Base-by-base conservation (phyloP, 2,888 invertebrate species). In the Cantharis nigra region DNA sequence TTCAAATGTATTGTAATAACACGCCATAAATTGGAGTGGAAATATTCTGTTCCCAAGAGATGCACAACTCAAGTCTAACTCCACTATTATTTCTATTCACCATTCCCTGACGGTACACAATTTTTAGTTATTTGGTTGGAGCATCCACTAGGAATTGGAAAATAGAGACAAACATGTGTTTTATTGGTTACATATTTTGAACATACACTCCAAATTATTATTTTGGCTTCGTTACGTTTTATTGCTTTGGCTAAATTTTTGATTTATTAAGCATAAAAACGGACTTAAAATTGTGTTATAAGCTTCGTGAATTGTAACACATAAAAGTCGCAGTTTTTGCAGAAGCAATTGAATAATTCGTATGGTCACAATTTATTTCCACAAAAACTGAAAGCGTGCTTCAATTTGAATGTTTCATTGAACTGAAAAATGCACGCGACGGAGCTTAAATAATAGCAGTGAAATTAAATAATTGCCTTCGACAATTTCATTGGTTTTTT, bases 41-140 rank as follows among this genome's bases (percentile, higher is more conserved):
- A 69, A 74, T 71, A 74, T 30, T 71, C 63, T 28, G 69, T 49
- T 75, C 80, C 79, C 26, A n/a, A n/a, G 79, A 73, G 79, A 70
- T 71, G 67, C 72, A 77, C 78, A 79, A 80, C 72, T 79, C 78
- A 79, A 70, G 75, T 69, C 23, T 79, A 78, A 78, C 75, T 70
- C 73, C 49, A 65, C 75, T 78, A 80, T 80, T 80, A 80, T 79
- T 77, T 77, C 74, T 71, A 69, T 78, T 79, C 74, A 30, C 77
- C 30, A 73, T 67, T 79, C 63, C 69, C 77, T 76, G 76, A 79
- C 74, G 78, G 79, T 78, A 74, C 71, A 76, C 78, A 78, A 77
- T 80, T 79, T 77, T 78, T 75, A 77, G 75, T 77, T 77, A 74
- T 76, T 78, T 70, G 70, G 64, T 72, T 70, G 71, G 14, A 62